These are phyloP conservation scores for Podabrus alpinus DNA, from an alignment of 2,888 invertebrate species.

Conservation along the genomic window DNA sequence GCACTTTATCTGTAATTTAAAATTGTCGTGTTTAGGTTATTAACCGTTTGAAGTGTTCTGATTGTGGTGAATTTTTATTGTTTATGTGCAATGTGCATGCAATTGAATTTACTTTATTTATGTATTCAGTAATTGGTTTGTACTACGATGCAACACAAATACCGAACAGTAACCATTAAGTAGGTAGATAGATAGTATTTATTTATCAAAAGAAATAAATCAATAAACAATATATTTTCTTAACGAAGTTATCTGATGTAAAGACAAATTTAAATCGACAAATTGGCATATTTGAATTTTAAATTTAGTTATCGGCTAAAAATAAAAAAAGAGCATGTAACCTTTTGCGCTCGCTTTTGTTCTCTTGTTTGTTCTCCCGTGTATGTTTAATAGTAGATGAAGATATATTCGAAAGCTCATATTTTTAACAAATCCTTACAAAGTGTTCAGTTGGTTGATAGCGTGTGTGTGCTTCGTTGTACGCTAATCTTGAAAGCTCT, in stretches of 20 bases:
- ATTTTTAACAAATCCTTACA: slow-evolving; percentile 14
- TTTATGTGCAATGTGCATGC: background rate
- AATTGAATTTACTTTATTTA: background rate
- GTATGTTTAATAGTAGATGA: slow-evolving; percentile 10
- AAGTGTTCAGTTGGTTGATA: slow-evolving; percentile 7
- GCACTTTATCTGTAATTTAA: background rate
- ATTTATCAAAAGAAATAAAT: background rate
- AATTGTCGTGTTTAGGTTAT: background rate
- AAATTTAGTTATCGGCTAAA: slow-evolving; percentile 22
- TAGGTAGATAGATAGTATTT: background rate
- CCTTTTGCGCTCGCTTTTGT: slow-evolving; percentile 11
- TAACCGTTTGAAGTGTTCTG: background rate
- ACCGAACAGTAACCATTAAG: background rate
- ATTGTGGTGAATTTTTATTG: background rate
- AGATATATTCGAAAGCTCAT: slow-evolving; percentile 8
- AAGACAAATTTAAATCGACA: slow-evolving; percentile 5
- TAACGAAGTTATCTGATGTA: background rate
- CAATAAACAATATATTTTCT: background rate
- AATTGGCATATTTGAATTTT: slow-evolving; percentile 17
- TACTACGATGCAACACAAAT: background rate
- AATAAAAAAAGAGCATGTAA: slow-evolving; percentile 11
- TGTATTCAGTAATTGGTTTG: background rate
- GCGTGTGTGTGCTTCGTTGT: background rate
- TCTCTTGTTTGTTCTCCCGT: slow-evolving; percentile 9
- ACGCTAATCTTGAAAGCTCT: slow-evolving; percentile 1